Percentiles rank a stretch among this genome's conserved stretches.
Conservation (phyloP, 2,888 invertebrate species). For the Thera obeliscata region DNA sequence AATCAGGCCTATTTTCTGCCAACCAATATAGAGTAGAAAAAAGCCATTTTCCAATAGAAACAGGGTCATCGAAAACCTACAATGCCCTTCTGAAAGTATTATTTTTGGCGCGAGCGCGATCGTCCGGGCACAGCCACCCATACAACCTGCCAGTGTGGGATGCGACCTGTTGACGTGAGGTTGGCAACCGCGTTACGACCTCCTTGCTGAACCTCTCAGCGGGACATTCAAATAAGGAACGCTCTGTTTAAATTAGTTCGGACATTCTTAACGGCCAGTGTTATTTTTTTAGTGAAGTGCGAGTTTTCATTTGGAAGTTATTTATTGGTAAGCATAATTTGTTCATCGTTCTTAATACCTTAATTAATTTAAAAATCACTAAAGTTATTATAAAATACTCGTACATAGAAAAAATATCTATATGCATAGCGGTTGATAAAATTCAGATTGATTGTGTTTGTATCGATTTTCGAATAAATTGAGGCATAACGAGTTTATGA, state of each 20-base stretch:
- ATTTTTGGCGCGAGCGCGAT: conserved; percentile 82
- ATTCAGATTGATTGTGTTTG: not conserved
- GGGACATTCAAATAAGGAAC: conserved; percentile 60
- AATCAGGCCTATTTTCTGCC: conserved; percentile 55
- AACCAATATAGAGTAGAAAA: conserved; percentile 63
- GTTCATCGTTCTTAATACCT: not conserved
- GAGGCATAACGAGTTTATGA: conserved; percentile 51
- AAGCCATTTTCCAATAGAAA: conserved; percentile 78
- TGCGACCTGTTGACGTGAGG: conserved; percentile 82
- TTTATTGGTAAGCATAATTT: conserved; percentile 14
- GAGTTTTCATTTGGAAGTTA: conserved; percentile 17
- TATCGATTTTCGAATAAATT: conserved; percentile 51
- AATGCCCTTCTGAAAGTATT: conserved; percentile 76
- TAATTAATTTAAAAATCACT: not conserved
- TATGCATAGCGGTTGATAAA: not conserved
- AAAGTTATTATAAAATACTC: not conserved
- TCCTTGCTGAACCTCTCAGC: conserved; percentile 49
- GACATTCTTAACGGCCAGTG: conserved; percentile 40
- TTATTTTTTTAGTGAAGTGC: conserved; percentile 26
- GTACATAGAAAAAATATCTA: not conserved
- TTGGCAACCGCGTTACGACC: conserved; percentile 60
- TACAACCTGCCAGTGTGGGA: conserved; percentile 66
- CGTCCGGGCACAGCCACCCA: conserved; percentile 52
- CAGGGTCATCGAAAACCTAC: conserved; percentile 72
- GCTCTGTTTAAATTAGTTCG: conserved; percentile 42